These are phyloP conservation scores for Nineta flava DNA, from an alignment of 2,888 invertebrate species.

Conservation along the genomic window DNA sequence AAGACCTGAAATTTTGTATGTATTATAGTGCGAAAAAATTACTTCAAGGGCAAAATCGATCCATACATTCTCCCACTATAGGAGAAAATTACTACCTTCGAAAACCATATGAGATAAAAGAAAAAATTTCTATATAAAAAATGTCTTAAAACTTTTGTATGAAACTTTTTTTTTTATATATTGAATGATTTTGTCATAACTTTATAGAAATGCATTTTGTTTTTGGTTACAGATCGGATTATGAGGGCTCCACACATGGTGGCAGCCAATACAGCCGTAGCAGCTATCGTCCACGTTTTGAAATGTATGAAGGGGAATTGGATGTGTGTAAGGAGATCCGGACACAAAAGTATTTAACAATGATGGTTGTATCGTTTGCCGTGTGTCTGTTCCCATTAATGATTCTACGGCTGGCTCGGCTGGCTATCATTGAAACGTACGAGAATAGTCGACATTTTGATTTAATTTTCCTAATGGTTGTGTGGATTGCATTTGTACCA, in stretches of 20 bases:
- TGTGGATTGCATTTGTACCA: conserved; percentile 54
- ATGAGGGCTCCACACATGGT: not conserved
- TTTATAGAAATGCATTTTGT: no score
- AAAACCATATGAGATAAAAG: no score
- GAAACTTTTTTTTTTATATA: no score
- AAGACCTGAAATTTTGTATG: no score
- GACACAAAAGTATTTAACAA: conserved; percentile 47
- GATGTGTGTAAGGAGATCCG: conserved; percentile 44
- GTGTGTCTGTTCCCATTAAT: conserved; percentile 51
- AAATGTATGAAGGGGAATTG: conserved; percentile 34
- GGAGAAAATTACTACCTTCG: no score
- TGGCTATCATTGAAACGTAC: conserved; percentile 49
- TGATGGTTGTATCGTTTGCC: conserved; percentile 48
- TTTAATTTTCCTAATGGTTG: conserved; percentile 47
- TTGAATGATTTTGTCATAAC: no score
- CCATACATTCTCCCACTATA: no score
- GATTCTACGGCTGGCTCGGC: conserved; percentile 39
- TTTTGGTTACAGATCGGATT: not conserved
- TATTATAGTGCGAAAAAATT: no score
- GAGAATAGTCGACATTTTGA: conserved; percentile 51
- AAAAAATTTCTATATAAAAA: no score
- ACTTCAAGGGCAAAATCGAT: no score
- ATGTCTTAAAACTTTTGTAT: no score
- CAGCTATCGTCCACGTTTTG: conserved; percentile 6
- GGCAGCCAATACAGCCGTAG: conserved; percentile 3